phyloP scores from a whole-genome alignment of 30 jellyfish, hydroid and myxozoan genomes.

The Hydractinia echinata region DNA sequence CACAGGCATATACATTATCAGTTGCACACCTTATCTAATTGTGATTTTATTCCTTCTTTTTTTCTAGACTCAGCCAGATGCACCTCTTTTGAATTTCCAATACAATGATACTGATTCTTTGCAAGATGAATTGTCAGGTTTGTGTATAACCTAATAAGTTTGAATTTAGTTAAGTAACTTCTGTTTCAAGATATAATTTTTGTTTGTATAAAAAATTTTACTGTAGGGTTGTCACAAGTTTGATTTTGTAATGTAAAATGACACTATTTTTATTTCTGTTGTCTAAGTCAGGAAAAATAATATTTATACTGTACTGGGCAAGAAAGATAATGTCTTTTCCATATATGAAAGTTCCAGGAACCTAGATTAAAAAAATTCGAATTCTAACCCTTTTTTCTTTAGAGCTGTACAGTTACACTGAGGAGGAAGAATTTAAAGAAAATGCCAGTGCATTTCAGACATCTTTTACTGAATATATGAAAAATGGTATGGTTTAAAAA shows the following conservation, averaged over 20 bases:
- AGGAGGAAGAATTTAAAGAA: slow-evolving; percentile 59
- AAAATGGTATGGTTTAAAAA: slow-evolving; percentile 34
- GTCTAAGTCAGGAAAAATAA: not conserved
- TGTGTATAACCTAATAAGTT: not conserved
- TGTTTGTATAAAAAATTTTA: not conserved
- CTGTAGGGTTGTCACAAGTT: not conserved
- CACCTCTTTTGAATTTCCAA: slow-evolving; percentile 75
- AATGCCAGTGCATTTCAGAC: slow-evolving; percentile 60
- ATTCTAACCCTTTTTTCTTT: not conserved
- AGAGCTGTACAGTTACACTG: slow-evolving; percentile 94
- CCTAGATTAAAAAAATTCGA: too few species aligned
- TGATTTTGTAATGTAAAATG: too few species aligned
- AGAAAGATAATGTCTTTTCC: not conserved
- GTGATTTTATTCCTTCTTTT: not conserved
- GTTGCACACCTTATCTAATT: too few species aligned
- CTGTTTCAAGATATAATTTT: not conserved
- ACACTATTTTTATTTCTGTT: not conserved
- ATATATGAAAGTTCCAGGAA: not conserved
- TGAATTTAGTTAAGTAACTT: not conserved
- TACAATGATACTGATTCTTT: slow-evolving; percentile 78
- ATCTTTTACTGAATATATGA: slow-evolving; percentile 14
- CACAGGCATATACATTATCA: too few species aligned
- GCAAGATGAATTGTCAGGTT: slow-evolving; percentile 82
- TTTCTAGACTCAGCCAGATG: slow-evolving; percentile 55
- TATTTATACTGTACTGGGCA: not conserved